Base-by-base conservation (phyloP, 2,888 invertebrate genomes). In the Eupithecia inturbata region DNA sequence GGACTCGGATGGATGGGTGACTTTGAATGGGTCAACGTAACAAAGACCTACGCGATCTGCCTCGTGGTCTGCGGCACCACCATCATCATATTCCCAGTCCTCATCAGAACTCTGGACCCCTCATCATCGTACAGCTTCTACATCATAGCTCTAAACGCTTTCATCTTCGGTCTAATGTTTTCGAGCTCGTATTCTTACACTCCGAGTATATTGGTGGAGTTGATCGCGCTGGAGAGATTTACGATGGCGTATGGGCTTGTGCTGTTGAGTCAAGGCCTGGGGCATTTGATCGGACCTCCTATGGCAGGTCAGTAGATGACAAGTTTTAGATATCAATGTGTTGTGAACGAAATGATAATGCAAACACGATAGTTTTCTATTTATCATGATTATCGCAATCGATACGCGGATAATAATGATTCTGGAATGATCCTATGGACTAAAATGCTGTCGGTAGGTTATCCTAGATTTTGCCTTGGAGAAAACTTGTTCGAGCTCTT, bases 131-230 rank as follows among this genome's bases (percentile, higher is more conserved):
- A 91, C 81, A 93, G 95, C 80, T 96, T 95, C 83, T 91, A 93
- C 78, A 85, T 95, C 36, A 83, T 96, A 62, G 93, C 95, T 12
- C 76, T 91, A 57, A 94, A 95, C 72, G 96, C 95, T 39, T 96
- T 96, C 1, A 89, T 96, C 60, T 99, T 98, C 87, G 99, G 99
- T 0, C 95, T 99, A 67, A 97, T 97, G 84, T 98, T 99, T 88
- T 98, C 98, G 57, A 98, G 98, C 84, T 98, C 97, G 75, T 99
- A 98, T 89, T 97, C 98, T 0, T 97, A 99, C 82, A 98, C 98
- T 0, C 98, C 98, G 0, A 97, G 98, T 84, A 97, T 99, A 84
- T 94, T 99, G 81, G 98, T 98, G 36, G 97, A 98, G 86, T 93
- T 99, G 82, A 97, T 99, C 64, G 98, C 98, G 5, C 91, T 99